Conservation (phyloP, 2,888 invertebrate species). For the Orthosia gracilis region DNA sequence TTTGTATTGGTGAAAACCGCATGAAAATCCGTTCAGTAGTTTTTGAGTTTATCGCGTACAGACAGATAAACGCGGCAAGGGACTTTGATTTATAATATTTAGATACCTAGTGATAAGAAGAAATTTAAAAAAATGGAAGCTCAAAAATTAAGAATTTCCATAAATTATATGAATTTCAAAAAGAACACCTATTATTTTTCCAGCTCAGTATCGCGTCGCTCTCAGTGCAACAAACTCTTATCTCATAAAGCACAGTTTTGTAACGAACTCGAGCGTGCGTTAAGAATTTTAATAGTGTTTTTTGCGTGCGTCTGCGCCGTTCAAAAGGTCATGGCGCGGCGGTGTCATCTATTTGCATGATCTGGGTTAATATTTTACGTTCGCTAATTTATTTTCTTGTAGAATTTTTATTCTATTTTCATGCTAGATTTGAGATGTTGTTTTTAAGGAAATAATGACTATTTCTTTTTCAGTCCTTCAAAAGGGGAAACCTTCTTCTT, state of each 20-base stretch:
- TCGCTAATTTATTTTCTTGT: slow-evolving; percentile 44
- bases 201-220: slow-evolving; percentile 6
- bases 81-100: too few relatives aligned
- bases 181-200: too few relatives aligned
- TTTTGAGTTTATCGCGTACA: too few relatives aligned
- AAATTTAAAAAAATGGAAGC: too few relatives aligned
- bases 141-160: too few relatives aligned
- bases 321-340: slow-evolving; percentile 59
- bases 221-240: slow-evolving; percentile 14
- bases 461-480: neutral
- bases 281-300: slow-evolving; percentile 65
- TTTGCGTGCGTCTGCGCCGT: slow-evolving; percentile 52
- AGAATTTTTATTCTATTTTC: slow-evolving; percentile 14
- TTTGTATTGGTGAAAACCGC: too few relatives aligned
- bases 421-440: neutral
- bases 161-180: too few relatives aligned
- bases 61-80: too few relatives aligned
- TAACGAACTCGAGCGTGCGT: slow-evolving; percentile 54
- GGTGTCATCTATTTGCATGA: slow-evolving; percentile 66
- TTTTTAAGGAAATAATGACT: neutral
- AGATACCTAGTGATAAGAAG: too few relatives aligned
- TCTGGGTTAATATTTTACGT: slow-evolving; percentile 59
- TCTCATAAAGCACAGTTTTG: slow-evolving; percentile 54
- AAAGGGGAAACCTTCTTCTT: neutral
- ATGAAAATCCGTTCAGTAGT: too few relatives aligned